Conservation (phyloP, 1,140 invertebrate genomes). For the Helicoverpa zea region DNA sequence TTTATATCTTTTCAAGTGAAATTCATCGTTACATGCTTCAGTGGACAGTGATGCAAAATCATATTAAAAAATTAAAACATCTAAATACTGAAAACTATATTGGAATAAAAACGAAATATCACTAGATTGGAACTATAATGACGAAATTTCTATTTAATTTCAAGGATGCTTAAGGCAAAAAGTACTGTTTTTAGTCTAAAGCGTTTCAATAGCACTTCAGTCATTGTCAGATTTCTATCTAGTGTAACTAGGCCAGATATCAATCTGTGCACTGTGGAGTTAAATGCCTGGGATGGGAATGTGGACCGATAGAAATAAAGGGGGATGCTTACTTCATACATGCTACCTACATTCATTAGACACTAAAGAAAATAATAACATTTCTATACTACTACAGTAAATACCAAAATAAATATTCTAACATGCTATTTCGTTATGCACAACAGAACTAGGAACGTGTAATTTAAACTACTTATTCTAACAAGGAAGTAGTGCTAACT, state of each 20-base stretch:
- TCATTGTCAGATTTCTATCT: constrained; percentile 38
- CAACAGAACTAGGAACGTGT: constrained; percentile 43
- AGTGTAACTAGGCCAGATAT: constrained; percentile 9
- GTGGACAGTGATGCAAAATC: neutral
- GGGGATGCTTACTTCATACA: neutral
- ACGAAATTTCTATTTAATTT: neutral
- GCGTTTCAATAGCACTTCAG: constrained; percentile 20
- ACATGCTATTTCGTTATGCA: constrained; percentile 57
- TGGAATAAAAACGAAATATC: constrained; percentile 6
- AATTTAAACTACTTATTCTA: constrained; percentile 40
- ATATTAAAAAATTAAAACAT: constrained; percentile 28
- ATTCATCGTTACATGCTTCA: constrained; percentile 11
- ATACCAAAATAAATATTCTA: neutral
- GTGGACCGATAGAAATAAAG: neutral
- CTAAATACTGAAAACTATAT: constrained; percentile 33
- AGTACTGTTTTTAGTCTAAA: constrained; percentile 10
- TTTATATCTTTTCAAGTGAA: constrained; percentile 11
- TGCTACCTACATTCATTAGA: neutral
- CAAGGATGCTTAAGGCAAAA: constrained; percentile 33
- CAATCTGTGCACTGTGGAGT: constrained; percentile 29
- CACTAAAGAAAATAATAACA: constrained; percentile 1
- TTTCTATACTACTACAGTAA: neutral
- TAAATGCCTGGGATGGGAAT: constrained; percentile 29
- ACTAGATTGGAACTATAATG: neutral
- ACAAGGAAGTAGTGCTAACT: constrained; percentile 6